A percentile compares a stretch with the other conserved stretches of the same genome.
Evolutionary conservation across 2,113 vertebrate species (phyloP).

Genomic region (Marmota monax): DNA sequence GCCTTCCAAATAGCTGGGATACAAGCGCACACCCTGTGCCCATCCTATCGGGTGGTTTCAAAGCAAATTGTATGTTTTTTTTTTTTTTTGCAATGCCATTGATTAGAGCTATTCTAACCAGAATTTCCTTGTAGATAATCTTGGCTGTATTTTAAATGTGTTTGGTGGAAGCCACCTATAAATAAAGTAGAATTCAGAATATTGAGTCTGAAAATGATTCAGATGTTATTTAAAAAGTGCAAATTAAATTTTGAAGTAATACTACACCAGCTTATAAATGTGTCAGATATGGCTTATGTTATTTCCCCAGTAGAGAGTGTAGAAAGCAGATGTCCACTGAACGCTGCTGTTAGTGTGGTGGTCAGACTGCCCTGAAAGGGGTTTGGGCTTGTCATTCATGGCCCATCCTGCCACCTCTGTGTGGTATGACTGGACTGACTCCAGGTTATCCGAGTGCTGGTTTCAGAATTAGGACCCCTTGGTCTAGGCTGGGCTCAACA

Average conservation of each 20-base stretch:
- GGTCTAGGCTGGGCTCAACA: background rate
- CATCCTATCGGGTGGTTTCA: conserved; percentile 12
- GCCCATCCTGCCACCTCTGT: background rate
- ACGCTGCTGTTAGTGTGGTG: background rate
- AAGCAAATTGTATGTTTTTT: conserved; percentile 41
- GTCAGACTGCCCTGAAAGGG: background rate
- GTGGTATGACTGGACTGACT: background rate
- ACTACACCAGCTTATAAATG: background rate
- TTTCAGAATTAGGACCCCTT: background rate
- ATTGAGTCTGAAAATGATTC: conserved; percentile 44
- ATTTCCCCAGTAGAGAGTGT: background rate
- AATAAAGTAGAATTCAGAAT: background rate
- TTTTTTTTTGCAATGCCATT: background rate
- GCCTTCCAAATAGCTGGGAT: background rate
- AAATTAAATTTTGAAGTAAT: conserved; percentile 18
- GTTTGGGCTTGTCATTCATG: background rate
- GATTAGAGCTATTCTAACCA: conserved; percentile 32
- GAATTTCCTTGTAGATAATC: conserved; percentile 51
- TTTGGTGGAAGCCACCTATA: background rate
- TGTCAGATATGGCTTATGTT: background rate
- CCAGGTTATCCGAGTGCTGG: background rate
- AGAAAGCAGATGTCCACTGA: background rate
- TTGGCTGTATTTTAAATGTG: conserved; percentile 28
- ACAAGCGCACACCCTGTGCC: too few relatives aligned
- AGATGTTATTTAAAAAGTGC: background rate